Base-by-base conservation (phyloP, 2,113 vertebrate genomes). In the Perca flavescens region DNA sequence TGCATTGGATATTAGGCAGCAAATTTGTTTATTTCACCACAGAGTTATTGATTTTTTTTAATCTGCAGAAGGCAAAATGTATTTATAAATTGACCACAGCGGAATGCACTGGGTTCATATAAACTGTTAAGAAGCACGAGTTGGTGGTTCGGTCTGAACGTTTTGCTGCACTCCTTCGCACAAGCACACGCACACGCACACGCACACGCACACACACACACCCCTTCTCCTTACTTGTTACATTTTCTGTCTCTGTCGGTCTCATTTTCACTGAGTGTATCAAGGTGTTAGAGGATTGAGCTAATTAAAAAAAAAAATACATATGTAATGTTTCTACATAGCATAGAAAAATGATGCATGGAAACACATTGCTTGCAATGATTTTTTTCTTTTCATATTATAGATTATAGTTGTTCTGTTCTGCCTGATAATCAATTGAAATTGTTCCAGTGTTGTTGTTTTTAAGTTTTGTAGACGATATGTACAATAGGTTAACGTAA, bases 101-200 rank as follows among this genome's bases (percentile, higher is more conserved):
- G 6, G 34, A 34, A 34, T 34, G 34, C 53, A n/a, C n/a, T 11
- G 28, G 17, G 11, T 16, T 21, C 4, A 25, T 3, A 64, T 15
- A 22, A 22, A 12, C 73, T 47, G n/a, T 40, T 9, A n/a, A 21
- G 17, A 74, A 70, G 47, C 34, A 14, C 6, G 4, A 43, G 12
- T 16, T 40, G 22, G 12, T 46, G 28, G 61, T 65, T 72, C 13
- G n/a, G 61, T 19, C 8, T 5, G 46, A 73, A 62, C 56, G 62
- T 22, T 77, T 34, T 19, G 60, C 65, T 71, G 68, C 79, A 13
- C 28, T 71, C 15, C 66, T 63, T 63, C 57, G 15, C 25, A 1
- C 25, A 25, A 1, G 25, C 25, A 25, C 25, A 25, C 25, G 25
- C 25, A 1, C 25, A 25, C 25, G 25, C 25, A 25, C 25, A 25